phyloP scores from a whole-genome alignment of 1,140 invertebrate species.

The Kradibia gibbosae region DNA sequence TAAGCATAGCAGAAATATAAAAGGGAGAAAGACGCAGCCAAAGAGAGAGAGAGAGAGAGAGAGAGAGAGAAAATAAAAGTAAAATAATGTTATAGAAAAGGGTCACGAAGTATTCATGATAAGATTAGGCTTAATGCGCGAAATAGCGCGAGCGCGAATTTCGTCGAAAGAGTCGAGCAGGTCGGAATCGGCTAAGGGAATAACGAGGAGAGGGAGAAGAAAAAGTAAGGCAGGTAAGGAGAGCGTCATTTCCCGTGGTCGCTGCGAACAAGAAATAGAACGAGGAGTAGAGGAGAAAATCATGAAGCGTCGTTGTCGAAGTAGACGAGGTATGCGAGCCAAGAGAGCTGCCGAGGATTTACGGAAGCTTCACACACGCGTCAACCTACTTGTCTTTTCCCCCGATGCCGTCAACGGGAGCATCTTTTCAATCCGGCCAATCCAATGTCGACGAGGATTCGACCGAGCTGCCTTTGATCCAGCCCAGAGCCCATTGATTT shows the following conservation, averaged over 20 bases:
- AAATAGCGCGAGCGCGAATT: neutral
- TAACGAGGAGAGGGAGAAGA: neutral
- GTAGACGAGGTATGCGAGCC: slow-evolving; percentile 11
- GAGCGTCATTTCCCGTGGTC: no score
- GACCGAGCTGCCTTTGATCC: no score
- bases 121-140: neutral
- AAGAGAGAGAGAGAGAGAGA: neutral
- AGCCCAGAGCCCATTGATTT: no score
- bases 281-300: neutral
- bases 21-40: neutral
- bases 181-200: neutral
- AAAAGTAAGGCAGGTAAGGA: neutral
- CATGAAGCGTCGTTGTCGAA: neutral
- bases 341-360: slow-evolving; percentile 59
- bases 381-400: slow-evolving; percentile 19
- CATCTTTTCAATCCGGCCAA: no score
- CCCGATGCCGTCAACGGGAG: neutral
- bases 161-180: neutral
- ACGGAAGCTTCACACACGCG: slow-evolving; percentile 30
- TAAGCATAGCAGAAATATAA: neutral
- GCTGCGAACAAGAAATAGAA: neutral
- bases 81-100: neutral
- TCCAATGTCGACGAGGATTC: no score
- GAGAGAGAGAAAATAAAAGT: neutral
- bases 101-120: neutral